Base-by-base conservation (phyloP, 2,797 vertebrate genomes). In the Macropus fuliginosus region DNA sequence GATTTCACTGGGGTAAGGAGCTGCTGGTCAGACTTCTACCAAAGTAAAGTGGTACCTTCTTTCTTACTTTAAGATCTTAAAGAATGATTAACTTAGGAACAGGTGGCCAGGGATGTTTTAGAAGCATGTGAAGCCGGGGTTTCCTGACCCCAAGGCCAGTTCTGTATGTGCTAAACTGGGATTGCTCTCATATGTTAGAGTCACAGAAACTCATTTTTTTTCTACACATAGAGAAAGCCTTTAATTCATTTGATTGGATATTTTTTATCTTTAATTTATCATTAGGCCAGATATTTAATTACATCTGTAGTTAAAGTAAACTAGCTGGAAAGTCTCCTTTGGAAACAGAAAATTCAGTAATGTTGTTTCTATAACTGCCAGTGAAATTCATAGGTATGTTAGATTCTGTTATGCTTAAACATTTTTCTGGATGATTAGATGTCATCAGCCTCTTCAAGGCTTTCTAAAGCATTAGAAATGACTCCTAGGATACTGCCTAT, bases 361-460 rank as follows among this genome's bases (percentile, higher is more conserved):
- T 54, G 62, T 57, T 91, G 29, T 34, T 54, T 55, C 50, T 55
- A 6, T 31, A 91, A 55, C 8, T 46, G 21, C 46, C 9, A 50
- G 21, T 27, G n/a, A 40, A 46, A 81, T 11, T 87, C 74, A 55
- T 55, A 34, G 52, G 4, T 91, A 16, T 91, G 21, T 54, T 95
- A 91, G 34, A 8, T 97, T 6, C 54, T 92, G 29, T 1, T 89
- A 0, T 56, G 3, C 0, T 91, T 96, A 81, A 1, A 34, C 24
- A 89, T 96, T 62, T 62, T 92, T 54, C 9, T 92, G 40, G 95
- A 93, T 87, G 74, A 87, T 87, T 55, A 29, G 52, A 91, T 55
- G 90, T 3, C 31, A 92, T 74, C 55, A 93, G 93, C 96, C 56
- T 46, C 94, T 52, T 57, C 55, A 5, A 50, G 89, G 62, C 89